phyloP scores from a whole-genome alignment of 2,797 vertebrate genomes.

The Gephyroberyx darwinii region DNA sequence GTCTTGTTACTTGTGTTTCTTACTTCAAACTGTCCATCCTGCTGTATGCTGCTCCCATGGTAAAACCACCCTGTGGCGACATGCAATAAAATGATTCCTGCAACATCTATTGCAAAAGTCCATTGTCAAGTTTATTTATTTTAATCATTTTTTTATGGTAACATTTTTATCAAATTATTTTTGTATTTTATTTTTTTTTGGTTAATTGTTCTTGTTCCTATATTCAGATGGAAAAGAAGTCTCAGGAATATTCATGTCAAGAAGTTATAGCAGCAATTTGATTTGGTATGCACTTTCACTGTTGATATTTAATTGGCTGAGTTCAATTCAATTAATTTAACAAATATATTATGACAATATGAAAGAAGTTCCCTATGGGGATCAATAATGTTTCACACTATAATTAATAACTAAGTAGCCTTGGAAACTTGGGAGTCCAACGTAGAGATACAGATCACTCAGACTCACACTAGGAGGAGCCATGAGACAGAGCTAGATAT shows the following conservation, averaged over 20 bases:
- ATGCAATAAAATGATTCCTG: conserved; percentile 39
- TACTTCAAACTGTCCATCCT: not conserved
- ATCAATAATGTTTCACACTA: too few relatives aligned
- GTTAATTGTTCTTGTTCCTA: too few relatives aligned
- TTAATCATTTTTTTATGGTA: too few relatives aligned
- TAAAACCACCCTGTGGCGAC: conserved; percentile 7
- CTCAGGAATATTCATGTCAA: too few relatives aligned
- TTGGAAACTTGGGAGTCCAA: too few relatives aligned
- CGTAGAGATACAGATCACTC: too few relatives aligned
- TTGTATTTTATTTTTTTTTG: too few relatives aligned
- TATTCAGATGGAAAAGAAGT: too few relatives aligned
- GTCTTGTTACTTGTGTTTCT: not conserved
- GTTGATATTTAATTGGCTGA: not conserved
- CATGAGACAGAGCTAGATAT: not conserved
- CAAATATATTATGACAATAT: too few relatives aligned
- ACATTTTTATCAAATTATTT: too few relatives aligned
- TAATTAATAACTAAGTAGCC: too few relatives aligned
- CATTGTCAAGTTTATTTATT: not conserved
- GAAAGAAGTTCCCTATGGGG: not conserved
- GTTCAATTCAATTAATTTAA: not conserved
- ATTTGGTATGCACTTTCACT: not conserved
- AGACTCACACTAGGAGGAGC: conserved; percentile 45
- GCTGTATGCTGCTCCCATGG: conserved; percentile 2
- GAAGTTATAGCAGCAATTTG: too few relatives aligned
- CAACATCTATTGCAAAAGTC: not conserved